phyloP scores from a whole-genome alignment of 1,140 invertebrate genomes.

The Drosophila bocki region DNA sequence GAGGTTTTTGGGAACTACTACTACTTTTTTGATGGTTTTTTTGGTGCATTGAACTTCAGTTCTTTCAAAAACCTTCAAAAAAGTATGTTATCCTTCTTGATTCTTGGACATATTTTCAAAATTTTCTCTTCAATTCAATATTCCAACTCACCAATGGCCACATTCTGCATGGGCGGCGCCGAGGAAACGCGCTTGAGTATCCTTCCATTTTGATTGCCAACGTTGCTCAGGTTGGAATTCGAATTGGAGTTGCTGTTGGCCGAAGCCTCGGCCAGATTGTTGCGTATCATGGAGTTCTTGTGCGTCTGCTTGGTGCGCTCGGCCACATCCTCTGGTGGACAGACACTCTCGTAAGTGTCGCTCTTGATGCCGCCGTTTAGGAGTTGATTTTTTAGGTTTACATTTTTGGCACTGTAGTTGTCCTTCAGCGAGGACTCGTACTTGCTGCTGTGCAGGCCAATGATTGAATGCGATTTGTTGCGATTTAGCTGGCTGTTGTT shows the following conservation, averaged over 20 bases:
- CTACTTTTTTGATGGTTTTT: no score
- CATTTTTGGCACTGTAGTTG: constrained; percentile 75
- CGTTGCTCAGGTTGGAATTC: constrained; percentile 39
- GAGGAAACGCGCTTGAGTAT: constrained; percentile 86
- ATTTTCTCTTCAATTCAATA: no score
- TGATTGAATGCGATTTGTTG: constrained; percentile 82
- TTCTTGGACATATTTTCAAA: no score
- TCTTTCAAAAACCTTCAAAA: no score
- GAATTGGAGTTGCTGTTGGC: constrained; percentile 28
- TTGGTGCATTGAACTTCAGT: no score
- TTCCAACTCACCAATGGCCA: constrained; percentile 67
- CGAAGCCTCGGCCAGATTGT: constrained; percentile 65
- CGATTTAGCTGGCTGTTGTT: constrained; percentile 70
- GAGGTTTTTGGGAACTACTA: no score
- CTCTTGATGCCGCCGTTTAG: constrained; percentile 79
- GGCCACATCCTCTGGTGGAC: constrained; percentile 82
- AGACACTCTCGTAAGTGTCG: constrained; percentile 85
- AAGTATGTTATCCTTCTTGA: no score
- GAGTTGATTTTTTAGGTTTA: constrained; percentile 70
- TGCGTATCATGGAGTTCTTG: constrained; percentile 82
- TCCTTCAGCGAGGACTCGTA: constrained; percentile 73
- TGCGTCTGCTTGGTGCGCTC: constrained; percentile 81
- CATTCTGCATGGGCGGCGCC: constrained; percentile 85
- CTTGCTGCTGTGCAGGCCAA: constrained; percentile 76
- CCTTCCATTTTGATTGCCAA: constrained; percentile 52